A percentile compares a stretch with the other conserved stretches of the same genome.
phyloP scores from a whole-genome alignment of 2,797 vertebrate species.

The Craterocephalus amniculus region DNA sequence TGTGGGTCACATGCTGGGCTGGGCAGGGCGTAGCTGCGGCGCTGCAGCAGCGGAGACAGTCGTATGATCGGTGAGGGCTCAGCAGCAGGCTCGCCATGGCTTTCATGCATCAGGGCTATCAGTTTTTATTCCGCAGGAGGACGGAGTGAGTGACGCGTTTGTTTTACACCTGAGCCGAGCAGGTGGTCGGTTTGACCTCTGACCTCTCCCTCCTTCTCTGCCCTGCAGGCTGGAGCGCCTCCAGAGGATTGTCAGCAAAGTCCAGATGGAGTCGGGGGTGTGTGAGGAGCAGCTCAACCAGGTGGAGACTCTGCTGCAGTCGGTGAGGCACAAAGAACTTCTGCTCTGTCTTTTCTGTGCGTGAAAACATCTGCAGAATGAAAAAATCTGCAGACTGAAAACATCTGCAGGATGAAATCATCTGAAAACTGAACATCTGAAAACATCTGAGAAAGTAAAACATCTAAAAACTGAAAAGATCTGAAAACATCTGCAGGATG shows the following conservation, averaged over 20 bases:
- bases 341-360: too few species aligned
- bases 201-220: conserved; percentile 5
- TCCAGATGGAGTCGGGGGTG: conserved; percentile 95
- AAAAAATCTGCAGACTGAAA: too few species aligned
- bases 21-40: conserved; percentile 52
- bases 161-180: not conserved
- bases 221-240: conserved; percentile 90
- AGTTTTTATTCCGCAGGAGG: conserved; percentile 54
- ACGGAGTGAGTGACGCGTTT: conserved; percentile 66
- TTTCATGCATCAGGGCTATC: conserved; percentile 79
- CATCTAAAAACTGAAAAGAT: too few species aligned
- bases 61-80: not conserved
- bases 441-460: too few species aligned
- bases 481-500: too few species aligned
- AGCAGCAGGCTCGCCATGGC: conserved; percentile 67
- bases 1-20: conserved; percentile 60
- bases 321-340: conserved; percentile 82
- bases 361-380: not conserved
- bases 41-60: conserved; percentile 17
- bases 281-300: conserved; percentile 98
- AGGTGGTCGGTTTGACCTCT: conserved; percentile 38
- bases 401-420: too few species aligned
- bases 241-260: conserved; percentile 92
- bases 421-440: too few species aligned
- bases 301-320: conserved; percentile 90